These are phyloP conservation scores for Pyxicephalus adspersus DNA, from an alignment of 2,113 vertebrate genomes.

Conservation along the genomic window DNA sequence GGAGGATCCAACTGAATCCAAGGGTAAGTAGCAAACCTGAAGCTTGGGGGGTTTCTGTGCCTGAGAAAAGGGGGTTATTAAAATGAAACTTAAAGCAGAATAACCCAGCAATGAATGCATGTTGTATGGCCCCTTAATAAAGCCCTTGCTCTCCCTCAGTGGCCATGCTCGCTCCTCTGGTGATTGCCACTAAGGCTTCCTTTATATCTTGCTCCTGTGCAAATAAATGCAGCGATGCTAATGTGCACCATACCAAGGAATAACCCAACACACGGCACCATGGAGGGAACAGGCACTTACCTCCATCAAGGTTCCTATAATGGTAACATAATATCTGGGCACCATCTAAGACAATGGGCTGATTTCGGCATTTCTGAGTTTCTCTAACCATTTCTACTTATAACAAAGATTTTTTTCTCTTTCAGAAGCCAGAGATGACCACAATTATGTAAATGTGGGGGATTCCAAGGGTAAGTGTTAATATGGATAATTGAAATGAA, in stretches of 20 bases:
- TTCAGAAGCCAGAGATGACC: not conserved
- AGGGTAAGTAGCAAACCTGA: not conserved
- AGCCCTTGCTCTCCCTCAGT: too few relatives aligned
- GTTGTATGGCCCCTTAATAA: not conserved
- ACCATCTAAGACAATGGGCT: too few relatives aligned
- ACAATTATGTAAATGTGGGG: conserved; percentile 28
- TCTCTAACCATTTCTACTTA: too few relatives aligned
- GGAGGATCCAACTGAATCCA: not conserved
- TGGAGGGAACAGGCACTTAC: too few relatives aligned
- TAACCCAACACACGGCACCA: too few relatives aligned
- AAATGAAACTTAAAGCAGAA: too few relatives aligned
- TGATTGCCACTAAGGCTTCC: not conserved
- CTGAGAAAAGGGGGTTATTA: not conserved
- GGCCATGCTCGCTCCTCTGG: not conserved
- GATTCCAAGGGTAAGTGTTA: not conserved
- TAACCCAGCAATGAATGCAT: not conserved
- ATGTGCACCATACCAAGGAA: too few relatives aligned
- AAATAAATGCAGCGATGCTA: too few relatives aligned
- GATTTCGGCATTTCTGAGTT: too few relatives aligned
- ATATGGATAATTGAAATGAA: not conserved
- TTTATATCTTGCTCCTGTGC: too few relatives aligned
- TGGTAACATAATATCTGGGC: too few relatives aligned
- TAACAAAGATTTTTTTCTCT: not conserved
- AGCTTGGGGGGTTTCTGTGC: not conserved
- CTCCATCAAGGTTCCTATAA: too few relatives aligned